These are phyloP conservation scores for Monodelphis domestica DNA, from an alignment of 2,797 vertebrate genomes.

Conservation along the genomic window DNA sequence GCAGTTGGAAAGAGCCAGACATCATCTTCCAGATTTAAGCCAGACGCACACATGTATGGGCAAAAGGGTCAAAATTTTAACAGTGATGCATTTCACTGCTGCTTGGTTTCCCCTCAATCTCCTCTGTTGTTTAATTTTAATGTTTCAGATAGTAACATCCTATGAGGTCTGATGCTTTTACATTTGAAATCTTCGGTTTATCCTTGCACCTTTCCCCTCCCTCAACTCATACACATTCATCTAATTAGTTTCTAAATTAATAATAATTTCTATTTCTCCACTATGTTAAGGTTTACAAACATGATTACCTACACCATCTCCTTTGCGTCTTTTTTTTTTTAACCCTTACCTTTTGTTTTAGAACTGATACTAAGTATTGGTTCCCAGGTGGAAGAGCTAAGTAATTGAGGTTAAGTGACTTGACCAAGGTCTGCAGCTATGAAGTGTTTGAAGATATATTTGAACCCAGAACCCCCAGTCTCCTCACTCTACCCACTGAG, in stretches of 20 bases:
- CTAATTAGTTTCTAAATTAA: not conserved
- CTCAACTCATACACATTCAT: not conserved
- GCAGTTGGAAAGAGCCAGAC: conserved; percentile 36
- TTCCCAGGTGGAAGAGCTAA: no score
- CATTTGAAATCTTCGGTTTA: not conserved
- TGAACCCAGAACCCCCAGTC: no score
- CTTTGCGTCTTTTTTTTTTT: not conserved
- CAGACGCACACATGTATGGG: conserved; percentile 41
- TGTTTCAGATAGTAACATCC: not conserved
- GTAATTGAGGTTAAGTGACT: no score
- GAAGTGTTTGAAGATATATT: no score
- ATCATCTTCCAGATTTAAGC: conserved; percentile 63
- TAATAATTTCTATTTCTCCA: not conserved
- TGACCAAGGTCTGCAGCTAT: no score
- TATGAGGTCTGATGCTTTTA: not conserved
- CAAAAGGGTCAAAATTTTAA: not conserved
- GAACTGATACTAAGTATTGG: no score
- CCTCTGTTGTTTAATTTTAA: not conserved
- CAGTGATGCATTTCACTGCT: not conserved
- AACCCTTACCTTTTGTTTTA: no score
- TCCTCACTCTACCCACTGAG: no score
- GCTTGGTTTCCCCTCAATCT: not conserved
- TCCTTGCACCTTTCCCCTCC: not conserved
- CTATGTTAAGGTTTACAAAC: not conserved
- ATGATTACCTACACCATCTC: not conserved